Percentiles rank a stretch among this genome's conserved stretches.
phyloP scores from a whole-genome alignment of 2,888 invertebrate species.

The Anodontia alba region DNA sequence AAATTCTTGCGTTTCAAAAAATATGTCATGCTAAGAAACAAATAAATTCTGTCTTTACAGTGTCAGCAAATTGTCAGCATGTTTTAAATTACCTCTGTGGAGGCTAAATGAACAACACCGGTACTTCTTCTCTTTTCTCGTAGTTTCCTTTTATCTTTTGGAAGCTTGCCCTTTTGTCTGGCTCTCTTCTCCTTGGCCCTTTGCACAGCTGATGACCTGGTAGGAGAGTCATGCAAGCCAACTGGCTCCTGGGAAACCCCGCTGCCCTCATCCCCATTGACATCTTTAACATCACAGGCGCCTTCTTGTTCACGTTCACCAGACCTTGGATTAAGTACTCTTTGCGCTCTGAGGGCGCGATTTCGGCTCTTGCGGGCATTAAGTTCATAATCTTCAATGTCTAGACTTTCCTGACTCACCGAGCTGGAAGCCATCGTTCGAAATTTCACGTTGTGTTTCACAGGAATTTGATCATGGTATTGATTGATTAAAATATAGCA shows the following conservation, averaged over 20 bases:
- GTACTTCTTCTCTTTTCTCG: slow-evolving; percentile 88
- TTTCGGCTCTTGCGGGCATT: slow-evolving; percentile 87
- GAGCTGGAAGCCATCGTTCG: slow-evolving; percentile 87
- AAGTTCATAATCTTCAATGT: slow-evolving; percentile 86
- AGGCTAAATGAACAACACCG: slow-evolving; percentile 87
- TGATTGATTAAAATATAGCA: slow-evolving; percentile 6
- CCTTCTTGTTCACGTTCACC: slow-evolving; percentile 57
- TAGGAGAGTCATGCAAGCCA: slow-evolving; percentile 84
- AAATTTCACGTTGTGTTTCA: slow-evolving; percentile 10
- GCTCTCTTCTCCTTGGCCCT: slow-evolving; percentile 85
- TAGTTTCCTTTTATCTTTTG: slow-evolving; percentile 87
- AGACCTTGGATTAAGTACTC: slow-evolving; percentile 52
- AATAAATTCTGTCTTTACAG: too few species aligned
- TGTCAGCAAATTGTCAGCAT: too few species aligned
- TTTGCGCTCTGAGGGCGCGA: slow-evolving; percentile 86
- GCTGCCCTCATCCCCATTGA: slow-evolving; percentile 49
- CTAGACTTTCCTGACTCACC: slow-evolving; percentile 88
- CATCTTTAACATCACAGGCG: slow-evolving; percentile 51
- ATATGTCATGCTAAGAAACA: too few species aligned
- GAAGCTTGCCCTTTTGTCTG: slow-evolving; percentile 87
- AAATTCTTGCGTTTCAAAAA: too few species aligned
- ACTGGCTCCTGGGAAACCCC: slow-evolving; percentile 49
- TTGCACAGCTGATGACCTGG: slow-evolving; percentile 79
- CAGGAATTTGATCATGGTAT: slow-evolving; percentile 10
- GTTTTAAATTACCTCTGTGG: slow-evolving; percentile 88